Base-by-base conservation (phyloP, 2,888 invertebrate species). In the Strigamia maritima region DNA sequence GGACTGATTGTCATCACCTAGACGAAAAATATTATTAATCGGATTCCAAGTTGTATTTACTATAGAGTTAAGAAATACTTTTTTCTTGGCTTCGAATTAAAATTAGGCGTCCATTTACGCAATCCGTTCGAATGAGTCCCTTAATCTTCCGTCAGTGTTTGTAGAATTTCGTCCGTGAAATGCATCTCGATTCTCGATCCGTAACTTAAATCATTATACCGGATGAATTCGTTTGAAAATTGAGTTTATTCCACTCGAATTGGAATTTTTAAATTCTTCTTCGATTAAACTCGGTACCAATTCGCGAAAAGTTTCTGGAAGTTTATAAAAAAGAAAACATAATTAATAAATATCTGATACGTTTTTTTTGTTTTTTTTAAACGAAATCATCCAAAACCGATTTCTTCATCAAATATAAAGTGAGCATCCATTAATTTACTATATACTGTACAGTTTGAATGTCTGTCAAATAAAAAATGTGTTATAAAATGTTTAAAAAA, bases 371-470 rank as follows among this genome's bases (percentile, higher is more conserved):
- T 2, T n/a, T 26, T 88, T 81, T 89, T 79, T 87, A 90, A 28
- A 90, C 88, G 40, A 97, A 87, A 84, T 92, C 94, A 82, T 94
- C 90, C 0, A 95, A 84, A 0, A 96, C 89, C 92, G 94, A 94
- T 84, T 93, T 92, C 83, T 92, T 94, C 84, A 98, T 90, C 0
- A 97, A 88, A 86, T 97, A 98, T 12, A 97, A n/a, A 89, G 88
- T 98, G 97, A 0, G 94, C 93, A 87, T 98, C 98, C 80, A 93
- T 86, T 76, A 97, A 86, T 80, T 91, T 90, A 77, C 94, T 94
- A 82, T 91, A 90, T 82, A 97, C 89, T 80, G 90, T 90, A 70
- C 96, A 89, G 79, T 90, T 89, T 16, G 92, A 91, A 87, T 93
- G 85, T 81, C 86, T 87, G 82, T 14, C 83, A 82, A 78, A 80